A percentile compares a stretch with the other conserved stretches of the same genome.
phyloP scores from a whole-genome alignment of 2,113 vertebrate genomes.

The Peucedramus taeniatus region DNA sequence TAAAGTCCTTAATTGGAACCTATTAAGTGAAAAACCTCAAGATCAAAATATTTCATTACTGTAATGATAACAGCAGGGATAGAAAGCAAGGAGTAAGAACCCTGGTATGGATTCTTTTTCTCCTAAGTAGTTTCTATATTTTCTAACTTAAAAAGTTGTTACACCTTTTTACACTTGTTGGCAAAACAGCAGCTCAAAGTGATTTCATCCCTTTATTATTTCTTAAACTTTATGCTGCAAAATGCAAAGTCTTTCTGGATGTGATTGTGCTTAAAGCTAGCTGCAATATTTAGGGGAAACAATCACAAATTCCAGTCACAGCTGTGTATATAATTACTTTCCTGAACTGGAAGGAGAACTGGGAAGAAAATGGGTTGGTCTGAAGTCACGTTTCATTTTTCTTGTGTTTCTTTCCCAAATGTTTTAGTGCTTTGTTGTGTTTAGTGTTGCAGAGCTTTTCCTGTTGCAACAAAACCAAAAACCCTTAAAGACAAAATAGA shows the following conservation, averaged over 20 bases:
- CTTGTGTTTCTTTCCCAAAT: background rate
- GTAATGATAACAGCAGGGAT: background rate
- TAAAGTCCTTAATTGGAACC: conserved; percentile 55
- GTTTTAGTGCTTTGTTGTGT: background rate
- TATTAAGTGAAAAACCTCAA: conserved; percentile 48
- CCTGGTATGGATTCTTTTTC: background rate
- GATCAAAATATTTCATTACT: conserved; percentile 65
- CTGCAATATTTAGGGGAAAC: background rate
- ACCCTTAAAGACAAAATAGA: background rate
- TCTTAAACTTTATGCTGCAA: background rate
- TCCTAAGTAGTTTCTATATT: background rate
- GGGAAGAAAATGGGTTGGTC: background rate
- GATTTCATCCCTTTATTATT: background rate
- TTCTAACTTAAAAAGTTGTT: background rate
- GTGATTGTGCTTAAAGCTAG: background rate
- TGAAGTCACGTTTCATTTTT: background rate
- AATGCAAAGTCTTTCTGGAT: background rate
- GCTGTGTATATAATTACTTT: background rate
- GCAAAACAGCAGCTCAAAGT: background rate
- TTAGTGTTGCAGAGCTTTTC: background rate
- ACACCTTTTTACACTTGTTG: background rate
- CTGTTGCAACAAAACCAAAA: background rate
- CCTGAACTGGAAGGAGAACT: background rate
- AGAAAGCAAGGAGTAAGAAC: background rate
- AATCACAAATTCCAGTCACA: background rate